phyloP scores from a whole-genome alignment of 2,888 invertebrate genomes.

The Thymelicus lineola region DNA sequence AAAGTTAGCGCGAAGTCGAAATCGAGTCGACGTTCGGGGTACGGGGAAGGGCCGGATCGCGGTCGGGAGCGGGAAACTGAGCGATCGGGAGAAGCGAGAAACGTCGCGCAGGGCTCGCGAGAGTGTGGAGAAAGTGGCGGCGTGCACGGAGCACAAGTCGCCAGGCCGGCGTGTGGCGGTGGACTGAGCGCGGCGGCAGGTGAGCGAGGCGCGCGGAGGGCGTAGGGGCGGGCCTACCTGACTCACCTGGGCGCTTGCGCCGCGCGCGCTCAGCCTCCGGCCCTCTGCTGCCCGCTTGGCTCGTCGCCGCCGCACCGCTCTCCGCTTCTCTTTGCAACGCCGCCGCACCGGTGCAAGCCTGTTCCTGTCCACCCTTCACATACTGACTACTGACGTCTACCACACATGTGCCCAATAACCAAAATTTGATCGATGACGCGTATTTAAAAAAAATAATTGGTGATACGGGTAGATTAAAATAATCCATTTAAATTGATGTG shows the following conservation, averaged over 20 bases:
- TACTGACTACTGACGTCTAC: background rate
- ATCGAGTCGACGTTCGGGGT: conserved; percentile 55
- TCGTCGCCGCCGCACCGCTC: conserved; percentile 43
- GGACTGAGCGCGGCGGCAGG: conserved; percentile 70
- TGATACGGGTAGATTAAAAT: too few relatives aligned
- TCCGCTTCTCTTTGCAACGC: conserved; percentile 46
- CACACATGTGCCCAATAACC: background rate
- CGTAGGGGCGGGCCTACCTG: conserved; percentile 83
- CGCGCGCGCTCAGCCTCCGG: conserved; percentile 72
- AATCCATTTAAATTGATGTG: too few relatives aligned
- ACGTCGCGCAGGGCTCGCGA: conserved; percentile 81
- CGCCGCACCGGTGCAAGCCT: conserved; percentile 43
- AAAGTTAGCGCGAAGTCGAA: conserved; percentile 60
- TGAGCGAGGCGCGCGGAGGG: conserved; percentile 74
- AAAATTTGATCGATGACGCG: too few relatives aligned
- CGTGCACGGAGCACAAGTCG: conserved; percentile 83
- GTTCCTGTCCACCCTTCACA: conserved; percentile 8
- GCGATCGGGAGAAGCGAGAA: conserved; percentile 78
- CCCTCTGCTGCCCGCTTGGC: conserved; percentile 42
- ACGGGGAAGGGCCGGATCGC: conserved; percentile 62
- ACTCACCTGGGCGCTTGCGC: conserved; percentile 84
- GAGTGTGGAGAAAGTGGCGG: conserved; percentile 82
- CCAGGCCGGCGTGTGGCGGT: conserved; percentile 65
- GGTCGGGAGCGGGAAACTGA: conserved; percentile 78
- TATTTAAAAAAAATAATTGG: too few relatives aligned